phyloP scores from a whole-genome alignment of 1,140 invertebrate genomes.

The Linepithema humile region DNA sequence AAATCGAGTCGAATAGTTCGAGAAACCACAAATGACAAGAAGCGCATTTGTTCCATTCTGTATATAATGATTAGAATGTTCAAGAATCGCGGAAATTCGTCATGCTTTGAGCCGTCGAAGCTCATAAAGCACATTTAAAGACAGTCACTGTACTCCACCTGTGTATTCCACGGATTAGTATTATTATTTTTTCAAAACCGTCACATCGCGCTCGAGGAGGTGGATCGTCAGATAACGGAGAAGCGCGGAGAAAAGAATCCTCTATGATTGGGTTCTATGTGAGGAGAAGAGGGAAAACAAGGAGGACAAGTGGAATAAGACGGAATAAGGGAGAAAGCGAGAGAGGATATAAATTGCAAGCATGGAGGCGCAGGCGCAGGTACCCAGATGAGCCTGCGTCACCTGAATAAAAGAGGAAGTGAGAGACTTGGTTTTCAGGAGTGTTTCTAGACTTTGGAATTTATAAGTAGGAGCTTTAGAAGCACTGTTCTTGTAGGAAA shows the following conservation, averaged over 20 bases:
- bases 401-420: background rate
- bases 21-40: too few relatives aligned
- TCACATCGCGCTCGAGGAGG: background rate
- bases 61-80: background rate
- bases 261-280: too few relatives aligned
- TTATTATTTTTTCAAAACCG: conserved; percentile 25
- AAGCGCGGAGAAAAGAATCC: conserved; percentile 4
- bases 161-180: background rate
- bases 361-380: background rate
- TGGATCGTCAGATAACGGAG: background rate
- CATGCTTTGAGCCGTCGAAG: background rate
- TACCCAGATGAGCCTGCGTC: background rate
- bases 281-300: background rate
- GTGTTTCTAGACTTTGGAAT: background rate
- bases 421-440: background rate
- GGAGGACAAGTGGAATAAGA: conserved; percentile 21
- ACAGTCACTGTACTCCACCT: background rate
- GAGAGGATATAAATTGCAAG: conserved; percentile 68
- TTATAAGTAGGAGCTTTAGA: background rate
- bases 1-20: too few relatives aligned
- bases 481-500: background rate
- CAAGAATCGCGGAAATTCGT: background rate
- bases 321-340: conserved; percentile 3
- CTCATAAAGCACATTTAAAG: background rate
- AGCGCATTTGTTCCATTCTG: background rate